Conservation (phyloP, 2,888 invertebrate species). For the Andrena bucephala region DNA sequence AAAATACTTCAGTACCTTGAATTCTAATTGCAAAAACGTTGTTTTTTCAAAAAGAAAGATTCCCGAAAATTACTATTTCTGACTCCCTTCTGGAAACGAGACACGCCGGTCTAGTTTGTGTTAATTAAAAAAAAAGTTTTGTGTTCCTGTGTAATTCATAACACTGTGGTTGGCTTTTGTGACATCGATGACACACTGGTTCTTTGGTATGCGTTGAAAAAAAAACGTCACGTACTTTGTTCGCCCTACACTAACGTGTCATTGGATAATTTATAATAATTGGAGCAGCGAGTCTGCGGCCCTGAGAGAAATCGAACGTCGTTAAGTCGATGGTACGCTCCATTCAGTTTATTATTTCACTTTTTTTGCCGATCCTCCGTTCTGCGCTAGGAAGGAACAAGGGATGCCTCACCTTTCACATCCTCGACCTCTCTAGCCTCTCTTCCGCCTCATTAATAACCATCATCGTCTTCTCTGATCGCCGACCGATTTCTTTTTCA, state of each 20-base stretch:
- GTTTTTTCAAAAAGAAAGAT: too few species aligned
- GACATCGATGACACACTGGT: not conserved
- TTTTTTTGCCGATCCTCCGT: not conserved
- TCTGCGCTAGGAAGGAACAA: not conserved
- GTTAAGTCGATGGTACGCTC: not conserved
- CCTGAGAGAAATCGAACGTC: not conserved
- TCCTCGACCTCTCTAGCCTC: not conserved
- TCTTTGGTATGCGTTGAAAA: not conserved
- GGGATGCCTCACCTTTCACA: not conserved
- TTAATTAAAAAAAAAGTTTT: too few species aligned
- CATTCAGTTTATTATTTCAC: not conserved
- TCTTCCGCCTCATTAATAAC: not conserved
- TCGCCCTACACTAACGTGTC: not conserved
- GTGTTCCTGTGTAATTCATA: not conserved
- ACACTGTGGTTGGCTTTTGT: not conserved
- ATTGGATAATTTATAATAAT: not conserved
- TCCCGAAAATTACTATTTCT: too few species aligned
- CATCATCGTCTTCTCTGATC: not conserved
- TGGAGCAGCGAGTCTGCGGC: constrained; percentile 5
- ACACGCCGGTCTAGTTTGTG: too few species aligned
- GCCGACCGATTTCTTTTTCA: constrained; percentile 19
- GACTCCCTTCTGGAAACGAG: too few species aligned
- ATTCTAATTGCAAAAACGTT: too few species aligned
- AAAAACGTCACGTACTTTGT: not conserved
- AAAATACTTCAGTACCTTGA: too few species aligned